phyloP scores from a whole-genome alignment of 1,140 invertebrate species.

The Aplysia californica region DNA sequence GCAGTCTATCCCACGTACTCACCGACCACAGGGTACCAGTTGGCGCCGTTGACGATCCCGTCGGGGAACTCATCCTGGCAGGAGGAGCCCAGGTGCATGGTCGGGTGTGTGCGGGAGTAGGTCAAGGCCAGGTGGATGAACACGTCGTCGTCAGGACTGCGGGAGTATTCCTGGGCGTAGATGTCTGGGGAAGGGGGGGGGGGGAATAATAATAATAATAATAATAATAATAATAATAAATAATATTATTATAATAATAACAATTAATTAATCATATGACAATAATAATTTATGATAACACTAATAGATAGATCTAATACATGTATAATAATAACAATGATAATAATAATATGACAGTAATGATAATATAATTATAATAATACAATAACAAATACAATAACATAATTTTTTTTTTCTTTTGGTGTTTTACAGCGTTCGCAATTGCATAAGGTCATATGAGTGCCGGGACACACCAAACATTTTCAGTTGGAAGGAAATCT shows the following conservation, averaged over 20 bases:
- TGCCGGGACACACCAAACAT: no score
- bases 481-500: no score
- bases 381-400: no score
- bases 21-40: slow-evolving; percentile 82
- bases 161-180: neutral
- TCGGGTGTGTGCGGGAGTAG: slow-evolving; percentile 62
- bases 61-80: slow-evolving; percentile 38
- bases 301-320: neutral
- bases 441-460: no score
- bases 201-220: no score
- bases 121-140: slow-evolving; percentile 51
- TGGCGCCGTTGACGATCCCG: slow-evolving; percentile 88
- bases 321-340: no score
- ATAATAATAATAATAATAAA: no score
- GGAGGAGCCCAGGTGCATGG: slow-evolving; percentile 58
- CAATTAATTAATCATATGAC: neutral
- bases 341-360: no score
- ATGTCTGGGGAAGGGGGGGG: neutral
- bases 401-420: no score
- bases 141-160: slow-evolving; percentile 67
- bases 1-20: slow-evolving; percentile 9
- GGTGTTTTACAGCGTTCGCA: no score
- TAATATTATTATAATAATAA: no score
- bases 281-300: neutral
- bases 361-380: no score